Percentiles rank a stretch among this genome's conserved stretches.
These are phyloP conservation scores for Trachelus stipa DNA, from an alignment of 2,888 invertebrate species.

Conservation along the genomic window DNA sequence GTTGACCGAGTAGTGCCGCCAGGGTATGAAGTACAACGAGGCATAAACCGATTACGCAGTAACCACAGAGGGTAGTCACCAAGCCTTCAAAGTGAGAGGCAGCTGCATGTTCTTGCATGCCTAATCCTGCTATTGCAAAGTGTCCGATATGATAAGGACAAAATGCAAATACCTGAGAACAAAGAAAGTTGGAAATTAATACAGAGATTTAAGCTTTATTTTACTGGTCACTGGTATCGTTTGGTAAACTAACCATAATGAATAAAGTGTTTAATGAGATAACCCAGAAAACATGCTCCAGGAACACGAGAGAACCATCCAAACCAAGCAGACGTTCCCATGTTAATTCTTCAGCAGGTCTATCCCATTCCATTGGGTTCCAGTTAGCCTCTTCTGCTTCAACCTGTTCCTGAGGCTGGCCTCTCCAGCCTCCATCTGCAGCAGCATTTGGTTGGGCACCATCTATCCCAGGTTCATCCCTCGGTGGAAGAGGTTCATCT, in stretches of 20 bases:
- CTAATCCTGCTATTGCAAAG: slow-evolving; percentile 80
- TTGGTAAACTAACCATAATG: slow-evolving; percentile 72
- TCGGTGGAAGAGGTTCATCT: slow-evolving; percentile 58
- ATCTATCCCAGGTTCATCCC: slow-evolving; percentile 45
- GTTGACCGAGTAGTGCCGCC: slow-evolving; percentile 83
- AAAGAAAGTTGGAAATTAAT: background rate
- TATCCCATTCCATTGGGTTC: slow-evolving; percentile 99
- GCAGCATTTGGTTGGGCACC: slow-evolving; percentile 47
- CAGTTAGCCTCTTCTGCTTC: slow-evolving; percentile 87
- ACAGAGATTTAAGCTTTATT: background rate
- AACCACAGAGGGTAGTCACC: slow-evolving; percentile 92
- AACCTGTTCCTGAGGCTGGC: slow-evolving; percentile 68
- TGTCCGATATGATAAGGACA: slow-evolving; percentile 96
- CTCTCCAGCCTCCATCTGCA: slow-evolving; percentile 42
- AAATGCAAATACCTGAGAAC: slow-evolving; percentile 85
- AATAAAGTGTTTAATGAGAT: slow-evolving; percentile 97
- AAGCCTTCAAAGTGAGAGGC: slow-evolving; percentile 93
- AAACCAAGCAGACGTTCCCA: slow-evolving; percentile 97
- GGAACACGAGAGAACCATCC: slow-evolving; percentile 95
- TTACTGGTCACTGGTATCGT: background rate
- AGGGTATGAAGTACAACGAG: slow-evolving; percentile 87
- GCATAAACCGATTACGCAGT: slow-evolving; percentile 87
- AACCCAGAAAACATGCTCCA: slow-evolving; percentile 99
- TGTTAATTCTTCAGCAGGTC: slow-evolving; percentile 96
- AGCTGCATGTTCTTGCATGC: slow-evolving; percentile 75